Evolutionary conservation across 2,797 vertebrate species (phyloP).

Genomic region (Enteromius trimaculatus): DNA sequence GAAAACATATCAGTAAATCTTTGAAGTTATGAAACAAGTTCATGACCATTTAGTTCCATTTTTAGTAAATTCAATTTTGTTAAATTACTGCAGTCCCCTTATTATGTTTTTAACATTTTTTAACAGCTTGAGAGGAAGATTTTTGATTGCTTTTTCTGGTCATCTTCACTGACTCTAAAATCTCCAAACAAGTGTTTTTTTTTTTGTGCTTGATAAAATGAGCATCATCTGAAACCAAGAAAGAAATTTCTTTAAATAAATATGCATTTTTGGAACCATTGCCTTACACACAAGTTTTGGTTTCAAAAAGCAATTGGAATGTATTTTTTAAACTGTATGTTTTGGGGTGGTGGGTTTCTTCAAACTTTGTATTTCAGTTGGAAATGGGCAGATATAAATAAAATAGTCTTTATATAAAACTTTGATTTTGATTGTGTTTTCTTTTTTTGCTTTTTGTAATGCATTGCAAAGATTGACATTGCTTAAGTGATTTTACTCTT

Average conservation of each 20-base stretch:
- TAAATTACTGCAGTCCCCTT: conserved; percentile 12
- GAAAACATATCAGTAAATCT: conserved; percentile 63
- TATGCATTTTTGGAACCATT: conserved; percentile 72
- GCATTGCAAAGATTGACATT: neutral
- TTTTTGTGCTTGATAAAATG: conserved; percentile 65
- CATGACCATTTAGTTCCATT: conserved; percentile 20
- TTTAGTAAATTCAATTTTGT: conserved; percentile 1
- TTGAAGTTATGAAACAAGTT: conserved; percentile 53
- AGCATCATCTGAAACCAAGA: conserved; percentile 51
- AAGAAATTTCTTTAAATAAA: conserved; percentile 55
- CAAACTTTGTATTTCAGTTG: conserved; percentile 71
- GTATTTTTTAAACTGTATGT: conserved; percentile 72
- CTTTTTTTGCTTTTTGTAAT: conserved; percentile 47
- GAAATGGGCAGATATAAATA: conserved; percentile 72
- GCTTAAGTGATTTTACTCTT: neutral
- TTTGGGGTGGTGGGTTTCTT: conserved; percentile 61
- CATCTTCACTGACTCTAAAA: conserved; percentile 28
- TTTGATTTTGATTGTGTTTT: conserved; percentile 64
- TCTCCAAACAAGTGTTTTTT: conserved; percentile 59
- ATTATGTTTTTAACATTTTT: conserved; percentile 14
- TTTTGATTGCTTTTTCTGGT: conserved; percentile 28
- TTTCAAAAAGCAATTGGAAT: conserved; percentile 67
- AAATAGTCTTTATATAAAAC: conserved; percentile 79
- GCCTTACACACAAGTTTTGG: conserved; percentile 65
- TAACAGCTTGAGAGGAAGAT: conserved; percentile 29